phyloP scores from a whole-genome alignment of 2,113 vertebrate species.

The Brienomyrus brachyistius region DNA sequence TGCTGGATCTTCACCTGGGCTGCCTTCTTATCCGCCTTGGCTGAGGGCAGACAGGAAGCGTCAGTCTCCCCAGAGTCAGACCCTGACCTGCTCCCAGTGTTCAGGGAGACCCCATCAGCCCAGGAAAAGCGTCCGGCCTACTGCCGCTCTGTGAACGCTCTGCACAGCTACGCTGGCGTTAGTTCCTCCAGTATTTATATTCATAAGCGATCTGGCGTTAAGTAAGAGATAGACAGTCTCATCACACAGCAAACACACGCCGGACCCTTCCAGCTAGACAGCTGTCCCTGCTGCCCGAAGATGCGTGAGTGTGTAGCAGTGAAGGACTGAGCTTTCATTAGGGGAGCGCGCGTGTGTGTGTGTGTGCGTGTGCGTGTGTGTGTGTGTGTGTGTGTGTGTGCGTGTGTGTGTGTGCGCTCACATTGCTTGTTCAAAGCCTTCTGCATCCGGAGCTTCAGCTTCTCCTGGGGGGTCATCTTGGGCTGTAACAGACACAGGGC shows the following conservation, averaged over 20 bases:
- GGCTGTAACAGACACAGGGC: constrained; percentile 62
- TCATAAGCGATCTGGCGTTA: neutral
- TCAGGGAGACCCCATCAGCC: neutral
- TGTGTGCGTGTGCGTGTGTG: neutral
- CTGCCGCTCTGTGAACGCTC: neutral
- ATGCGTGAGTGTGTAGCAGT: neutral
- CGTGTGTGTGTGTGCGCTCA: constrained; percentile 45
- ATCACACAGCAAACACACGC: neutral
- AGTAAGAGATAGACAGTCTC: neutral
- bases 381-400: neutral
- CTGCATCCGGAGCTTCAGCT: constrained; percentile 84
- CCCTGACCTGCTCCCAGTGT: neutral
- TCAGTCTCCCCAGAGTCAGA: neutral
- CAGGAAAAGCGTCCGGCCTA: neutral
- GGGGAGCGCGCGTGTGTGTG: neutral
- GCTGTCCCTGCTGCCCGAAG: neutral
- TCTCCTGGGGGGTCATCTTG: constrained; percentile 87
- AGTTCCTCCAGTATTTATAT: neutral
- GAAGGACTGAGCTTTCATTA: neutral
- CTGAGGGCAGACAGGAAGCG: constrained; percentile 42
- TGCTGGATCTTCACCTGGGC: constrained; percentile 87
- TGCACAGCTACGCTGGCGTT: neutral
- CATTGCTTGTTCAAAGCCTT: constrained; percentile 89
- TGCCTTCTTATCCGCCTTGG: constrained; percentile 88
- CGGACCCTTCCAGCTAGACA: neutral